These are phyloP conservation scores for Solenopsis invicta DNA, from an alignment of 1,140 invertebrate genomes.

Conservation along the genomic window DNA sequence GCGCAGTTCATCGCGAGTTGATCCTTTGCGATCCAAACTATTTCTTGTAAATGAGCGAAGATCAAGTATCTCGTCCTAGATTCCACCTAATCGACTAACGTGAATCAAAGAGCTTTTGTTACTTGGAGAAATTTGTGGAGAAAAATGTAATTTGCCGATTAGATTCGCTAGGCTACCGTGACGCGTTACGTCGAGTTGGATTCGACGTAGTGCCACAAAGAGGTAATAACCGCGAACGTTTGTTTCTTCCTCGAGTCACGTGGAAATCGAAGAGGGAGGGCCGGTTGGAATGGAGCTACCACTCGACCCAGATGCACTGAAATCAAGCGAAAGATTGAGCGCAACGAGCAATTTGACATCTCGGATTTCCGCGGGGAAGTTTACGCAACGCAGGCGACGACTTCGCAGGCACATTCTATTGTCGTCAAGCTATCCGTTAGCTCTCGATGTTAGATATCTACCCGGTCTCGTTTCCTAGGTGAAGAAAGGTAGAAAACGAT, in stretches of 20 bases:
- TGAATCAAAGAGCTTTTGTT: neutral
- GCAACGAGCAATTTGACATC: conserved; percentile 24
- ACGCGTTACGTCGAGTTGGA: neutral
- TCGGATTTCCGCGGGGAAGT: neutral
- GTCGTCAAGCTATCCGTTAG: conserved; percentile 27
- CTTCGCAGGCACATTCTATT: conserved; percentile 29
- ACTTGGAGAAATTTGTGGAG: neutral
- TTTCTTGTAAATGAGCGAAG: neutral
- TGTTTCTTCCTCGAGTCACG: neutral
- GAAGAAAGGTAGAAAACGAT: conserved; percentile 24
- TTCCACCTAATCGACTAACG: neutral
- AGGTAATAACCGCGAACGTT: neutral
- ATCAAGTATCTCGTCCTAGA: neutral
- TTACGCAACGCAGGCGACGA: conserved; percentile 17
- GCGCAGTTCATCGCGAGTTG: neutral
- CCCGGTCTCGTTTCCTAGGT: neutral
- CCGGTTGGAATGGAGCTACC: neutral
- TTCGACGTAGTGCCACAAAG: neutral
- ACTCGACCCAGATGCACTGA: conserved; percentile 2
- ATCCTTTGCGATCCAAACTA: neutral
- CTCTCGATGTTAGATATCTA: neutral
- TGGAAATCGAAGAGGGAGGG: neutral
- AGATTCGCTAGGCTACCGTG: neutral
- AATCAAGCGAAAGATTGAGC: conserved; percentile 1
- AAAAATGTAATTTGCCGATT: neutral